Conservation (phyloP, 2,113 vertebrate species). For the Ursus arctos region DNA sequence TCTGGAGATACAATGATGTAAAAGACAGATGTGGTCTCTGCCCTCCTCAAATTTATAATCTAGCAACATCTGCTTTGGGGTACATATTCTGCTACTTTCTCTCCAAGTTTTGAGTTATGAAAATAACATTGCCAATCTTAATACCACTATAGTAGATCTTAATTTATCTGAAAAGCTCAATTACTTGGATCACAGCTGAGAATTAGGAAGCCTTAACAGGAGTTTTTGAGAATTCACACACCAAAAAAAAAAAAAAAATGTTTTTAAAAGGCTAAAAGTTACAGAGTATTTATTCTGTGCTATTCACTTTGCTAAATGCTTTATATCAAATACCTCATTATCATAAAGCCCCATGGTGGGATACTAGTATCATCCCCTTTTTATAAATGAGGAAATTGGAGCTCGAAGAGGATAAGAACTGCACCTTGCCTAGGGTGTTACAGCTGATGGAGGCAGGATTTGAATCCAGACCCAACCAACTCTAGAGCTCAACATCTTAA, state of each 20-base stretch:
- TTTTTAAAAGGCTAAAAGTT: not conserved
- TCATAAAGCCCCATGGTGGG: not conserved
- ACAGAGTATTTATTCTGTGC: not conserved
- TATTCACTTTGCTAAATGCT: not conserved
- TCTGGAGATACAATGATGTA: not conserved
- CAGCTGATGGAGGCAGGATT: not conserved
- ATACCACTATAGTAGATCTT: not conserved
- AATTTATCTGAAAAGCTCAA: not conserved
- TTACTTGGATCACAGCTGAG: not conserved
- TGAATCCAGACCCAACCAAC: not conserved
- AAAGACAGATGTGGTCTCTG: not conserved
- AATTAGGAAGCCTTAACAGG: slow-evolving; percentile 13
- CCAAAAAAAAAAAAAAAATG: no score
- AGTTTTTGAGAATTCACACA: not conserved
- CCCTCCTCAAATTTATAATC: not conserved
- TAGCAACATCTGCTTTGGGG: not conserved
- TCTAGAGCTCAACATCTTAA: not conserved
- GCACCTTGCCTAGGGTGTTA: not conserved
- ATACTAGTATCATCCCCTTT: not conserved
- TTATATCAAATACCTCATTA: not conserved
- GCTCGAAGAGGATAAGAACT: not conserved
- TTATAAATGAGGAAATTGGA: not conserved
- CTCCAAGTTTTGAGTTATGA: not conserved
- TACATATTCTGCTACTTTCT: not conserved
- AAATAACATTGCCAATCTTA: slow-evolving; percentile 2